A percentile compares a stretch with the other conserved stretches of the same genome.
phyloP scores from a whole-genome alignment of 2,113 vertebrate species.

The Leuciscus idus region DNA sequence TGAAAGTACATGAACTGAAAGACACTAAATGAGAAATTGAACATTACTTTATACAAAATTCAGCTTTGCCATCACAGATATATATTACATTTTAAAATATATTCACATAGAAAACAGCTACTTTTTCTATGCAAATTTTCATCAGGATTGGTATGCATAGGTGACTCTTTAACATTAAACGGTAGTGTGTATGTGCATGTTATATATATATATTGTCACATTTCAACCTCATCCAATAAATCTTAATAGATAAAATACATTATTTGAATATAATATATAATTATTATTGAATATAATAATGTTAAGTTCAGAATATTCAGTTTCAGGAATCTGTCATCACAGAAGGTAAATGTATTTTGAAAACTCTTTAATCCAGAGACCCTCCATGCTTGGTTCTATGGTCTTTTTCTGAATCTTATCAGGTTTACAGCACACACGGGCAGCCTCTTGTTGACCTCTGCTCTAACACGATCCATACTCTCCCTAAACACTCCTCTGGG shows the following conservation, averaged over 20 bases:
- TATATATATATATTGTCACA: not conserved
- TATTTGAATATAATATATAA: too few relatives aligned
- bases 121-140: too few relatives aligned
- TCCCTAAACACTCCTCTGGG: conserved; percentile 47
- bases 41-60: not conserved
- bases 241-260: not conserved
- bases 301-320: not conserved
- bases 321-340: not conserved
- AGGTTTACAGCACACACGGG: conserved; percentile 62
- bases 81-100: too few relatives aligned
- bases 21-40: not conserved
- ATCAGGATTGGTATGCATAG: too few relatives aligned
- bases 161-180: too few relatives aligned
- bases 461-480: conserved; percentile 69
- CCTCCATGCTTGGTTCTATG: conserved; percentile 7
- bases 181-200: too few relatives aligned
- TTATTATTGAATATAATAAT: too few relatives aligned
- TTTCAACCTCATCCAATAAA: not conserved
- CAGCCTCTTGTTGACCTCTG: conserved; percentile 70
- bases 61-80: too few relatives aligned
- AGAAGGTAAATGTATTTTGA: not conserved
- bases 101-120: too few relatives aligned
- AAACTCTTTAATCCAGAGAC: conserved; percentile 4
- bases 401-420: conserved; percentile 54
- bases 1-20: not conserved